Evolutionary conservation across 2,888 invertebrate genomes (phyloP).

Genomic region (Amaurobius ferox): DNA sequence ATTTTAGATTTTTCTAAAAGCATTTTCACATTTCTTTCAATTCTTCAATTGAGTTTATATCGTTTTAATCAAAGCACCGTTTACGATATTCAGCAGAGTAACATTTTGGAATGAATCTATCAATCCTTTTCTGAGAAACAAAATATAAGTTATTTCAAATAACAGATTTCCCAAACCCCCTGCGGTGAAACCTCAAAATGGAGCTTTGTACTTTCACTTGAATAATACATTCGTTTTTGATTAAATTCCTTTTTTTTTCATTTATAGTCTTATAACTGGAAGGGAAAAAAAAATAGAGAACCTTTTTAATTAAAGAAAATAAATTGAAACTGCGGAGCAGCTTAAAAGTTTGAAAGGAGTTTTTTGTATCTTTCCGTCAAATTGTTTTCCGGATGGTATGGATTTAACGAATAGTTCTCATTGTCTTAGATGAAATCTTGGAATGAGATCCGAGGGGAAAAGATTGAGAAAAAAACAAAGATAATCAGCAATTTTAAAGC

Average conservation of each 20-base stretch:
- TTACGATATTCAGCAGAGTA: too few relatives aligned
- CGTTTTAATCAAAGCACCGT: too few relatives aligned
- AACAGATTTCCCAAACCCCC: background rate
- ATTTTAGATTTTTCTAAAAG: too few relatives aligned
- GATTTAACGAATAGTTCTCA: background rate
- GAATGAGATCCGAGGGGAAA: background rate
- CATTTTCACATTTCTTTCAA: too few relatives aligned
- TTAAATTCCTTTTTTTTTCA: conserved; percentile 43
- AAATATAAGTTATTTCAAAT: too few relatives aligned
- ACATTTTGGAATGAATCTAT: too few relatives aligned
- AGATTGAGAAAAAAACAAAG: too few relatives aligned
- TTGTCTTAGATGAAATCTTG: background rate
- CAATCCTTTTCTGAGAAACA: too few relatives aligned
- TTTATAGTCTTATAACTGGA: conserved; percentile 32
- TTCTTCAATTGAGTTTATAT: too few relatives aligned
- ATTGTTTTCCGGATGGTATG: background rate
- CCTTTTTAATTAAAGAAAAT: conserved; percentile 58
- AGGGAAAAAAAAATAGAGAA: conserved; percentile 6
- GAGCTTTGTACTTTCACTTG: conserved; percentile 33
- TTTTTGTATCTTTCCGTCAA: background rate
- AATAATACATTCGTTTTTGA: conserved; percentile 68
- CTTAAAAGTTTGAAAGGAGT: background rate
- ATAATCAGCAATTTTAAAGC: too few relatives aligned
- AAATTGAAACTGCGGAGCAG: background rate
- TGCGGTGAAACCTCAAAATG: conserved; percentile 39